phyloP scores from a whole-genome alignment of 2,113 vertebrate genomes.

The Charina bottae region DNA sequence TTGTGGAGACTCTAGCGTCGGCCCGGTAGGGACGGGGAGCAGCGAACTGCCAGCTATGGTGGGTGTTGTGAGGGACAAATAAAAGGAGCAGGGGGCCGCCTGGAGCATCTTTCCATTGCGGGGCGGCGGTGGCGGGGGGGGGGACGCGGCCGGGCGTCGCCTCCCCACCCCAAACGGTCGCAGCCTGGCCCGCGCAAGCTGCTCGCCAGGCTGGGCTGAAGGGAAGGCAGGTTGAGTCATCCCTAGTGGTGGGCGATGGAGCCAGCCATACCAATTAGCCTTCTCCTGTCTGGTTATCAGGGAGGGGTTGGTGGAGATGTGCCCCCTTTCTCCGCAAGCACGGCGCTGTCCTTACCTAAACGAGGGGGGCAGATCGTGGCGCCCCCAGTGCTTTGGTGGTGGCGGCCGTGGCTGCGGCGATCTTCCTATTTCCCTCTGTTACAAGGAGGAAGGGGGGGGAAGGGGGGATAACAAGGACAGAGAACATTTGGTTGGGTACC shows the following conservation, averaged over 20 bases:
- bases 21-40: slow-evolving; percentile 33
- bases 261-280: background rate
- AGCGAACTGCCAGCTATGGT: background rate
- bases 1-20: slow-evolving; percentile 24
- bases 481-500: background rate
- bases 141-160: background rate
- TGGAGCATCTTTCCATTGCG: background rate
- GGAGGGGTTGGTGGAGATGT: slow-evolving; percentile 12
- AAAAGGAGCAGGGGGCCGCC: background rate
- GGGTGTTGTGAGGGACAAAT: slow-evolving; percentile 19
- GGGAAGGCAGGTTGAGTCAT: slow-evolving; percentile 10
- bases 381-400: background rate
- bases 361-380: background rate
- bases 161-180: background rate
- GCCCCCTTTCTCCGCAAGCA: background rate
- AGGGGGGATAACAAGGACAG: no score
- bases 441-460: background rate
- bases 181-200: background rate
- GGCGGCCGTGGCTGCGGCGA: background rate
- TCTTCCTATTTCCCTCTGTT: no score
- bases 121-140: no score
- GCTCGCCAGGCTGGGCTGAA: background rate
- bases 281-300: slow-evolving; percentile 1
- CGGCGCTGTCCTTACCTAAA: background rate
- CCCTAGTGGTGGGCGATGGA: background rate